Evolutionary conservation across 2,797 vertebrate species (phyloP).

Genomic region (Diplodus sargus): DNA sequence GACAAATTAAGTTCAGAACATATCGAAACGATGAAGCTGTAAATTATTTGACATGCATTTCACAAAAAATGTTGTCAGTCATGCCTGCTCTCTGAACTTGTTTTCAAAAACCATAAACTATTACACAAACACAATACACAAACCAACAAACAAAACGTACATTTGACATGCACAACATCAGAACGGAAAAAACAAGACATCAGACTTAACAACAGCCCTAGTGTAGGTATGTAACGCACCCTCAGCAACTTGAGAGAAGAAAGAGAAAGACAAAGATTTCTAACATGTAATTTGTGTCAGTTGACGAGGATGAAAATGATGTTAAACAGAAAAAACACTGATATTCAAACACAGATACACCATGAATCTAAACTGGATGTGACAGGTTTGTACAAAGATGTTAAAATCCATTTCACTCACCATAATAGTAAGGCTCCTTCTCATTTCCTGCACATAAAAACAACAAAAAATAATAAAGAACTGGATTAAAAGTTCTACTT

Average conservation of each 20-base stretch:
- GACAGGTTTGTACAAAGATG: slow-evolving; percentile 14
- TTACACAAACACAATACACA: slow-evolving; percentile 37
- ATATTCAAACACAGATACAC: slow-evolving; percentile 22
- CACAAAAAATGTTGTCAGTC: slow-evolving; percentile 24
- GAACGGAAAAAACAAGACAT: neutral
- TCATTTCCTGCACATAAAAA: slow-evolving; percentile 64
- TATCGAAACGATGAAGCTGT: neutral
- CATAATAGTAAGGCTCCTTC: slow-evolving; percentile 82
- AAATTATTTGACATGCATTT: slow-evolving; percentile 47
- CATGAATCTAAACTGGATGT: neutral
- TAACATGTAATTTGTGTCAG: slow-evolving; percentile 48
- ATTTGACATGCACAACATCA: slow-evolving; percentile 41
- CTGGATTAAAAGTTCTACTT: slow-evolving; percentile 1
- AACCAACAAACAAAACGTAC: slow-evolving; percentile 41
- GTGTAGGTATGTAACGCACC: slow-evolving; percentile 47
- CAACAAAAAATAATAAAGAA: slow-evolving; percentile 7
- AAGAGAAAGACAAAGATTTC: slow-evolving; percentile 48
- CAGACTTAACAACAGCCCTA: slow-evolving; percentile 29
- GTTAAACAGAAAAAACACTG: slow-evolving; percentile 43
- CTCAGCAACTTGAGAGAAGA: slow-evolving; percentile 58
- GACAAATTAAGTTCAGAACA: slow-evolving; percentile 45
- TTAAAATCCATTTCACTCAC: slow-evolving; percentile 67
- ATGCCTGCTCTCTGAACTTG: slow-evolving; percentile 44
- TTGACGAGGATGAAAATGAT: slow-evolving; percentile 20
- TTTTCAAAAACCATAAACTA: slow-evolving; percentile 23